A percentile compares a stretch with the other conserved stretches of the same genome.
phyloP scores from a whole-genome alignment of 1,140 invertebrate genomes.

The Zaprionus nigranus region DNA sequence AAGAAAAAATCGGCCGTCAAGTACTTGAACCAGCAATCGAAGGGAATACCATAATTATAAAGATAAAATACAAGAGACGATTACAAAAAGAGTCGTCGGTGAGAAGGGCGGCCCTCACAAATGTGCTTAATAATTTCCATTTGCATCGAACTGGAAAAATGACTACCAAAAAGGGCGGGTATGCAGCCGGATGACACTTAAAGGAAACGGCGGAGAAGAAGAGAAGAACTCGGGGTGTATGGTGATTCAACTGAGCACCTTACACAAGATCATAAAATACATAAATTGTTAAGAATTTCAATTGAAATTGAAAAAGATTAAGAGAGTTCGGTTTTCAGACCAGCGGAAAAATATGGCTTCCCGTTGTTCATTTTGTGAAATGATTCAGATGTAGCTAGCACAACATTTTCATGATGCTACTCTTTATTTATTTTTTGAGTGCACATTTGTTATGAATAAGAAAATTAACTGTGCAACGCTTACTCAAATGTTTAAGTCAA shows the following conservation, averaged over 20 bases:
- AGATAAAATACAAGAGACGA: constrained; percentile 7
- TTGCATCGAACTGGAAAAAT: constrained; percentile 41
- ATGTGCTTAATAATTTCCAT: constrained; percentile 32
- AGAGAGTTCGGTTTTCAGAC: background rate
- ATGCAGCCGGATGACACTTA: constrained; percentile 10
- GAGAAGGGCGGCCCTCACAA: background rate
- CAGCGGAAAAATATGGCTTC: background rate
- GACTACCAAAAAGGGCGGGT: constrained; percentile 13
- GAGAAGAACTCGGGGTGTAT: background rate
- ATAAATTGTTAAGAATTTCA: constrained; percentile 2
- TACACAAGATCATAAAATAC: background rate
- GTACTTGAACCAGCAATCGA: constrained; percentile 8
- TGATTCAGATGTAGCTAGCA: background rate
- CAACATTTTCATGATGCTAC: background rate
- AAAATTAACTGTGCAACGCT: background rate
- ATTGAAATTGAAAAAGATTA: background rate
- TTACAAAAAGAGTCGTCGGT: background rate
- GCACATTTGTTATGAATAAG: background rate
- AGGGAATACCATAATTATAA: constrained; percentile 55
- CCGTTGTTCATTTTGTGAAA: background rate
- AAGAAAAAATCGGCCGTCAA: constrained; percentile 6
- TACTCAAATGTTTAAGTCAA: background rate
- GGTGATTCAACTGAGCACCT: background rate
- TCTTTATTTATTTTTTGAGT: background rate
- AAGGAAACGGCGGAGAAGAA: background rate